Conservation (phyloP, 1,140 invertebrate species). For the Zaprionus taronus region DNA sequence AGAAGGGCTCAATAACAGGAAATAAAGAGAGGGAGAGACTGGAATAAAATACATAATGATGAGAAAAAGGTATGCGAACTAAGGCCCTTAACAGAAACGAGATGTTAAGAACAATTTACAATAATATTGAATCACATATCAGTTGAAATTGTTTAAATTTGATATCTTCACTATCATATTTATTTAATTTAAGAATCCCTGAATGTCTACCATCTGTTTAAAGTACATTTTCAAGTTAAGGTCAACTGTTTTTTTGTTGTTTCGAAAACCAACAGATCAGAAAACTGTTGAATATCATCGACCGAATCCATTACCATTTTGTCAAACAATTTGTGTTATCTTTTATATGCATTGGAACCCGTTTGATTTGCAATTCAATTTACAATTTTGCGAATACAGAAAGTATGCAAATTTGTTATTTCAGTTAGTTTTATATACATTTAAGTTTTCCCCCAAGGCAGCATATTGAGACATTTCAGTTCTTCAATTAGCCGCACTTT, state of each 20-base stretch:
- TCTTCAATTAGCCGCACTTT: conserved; percentile 13
- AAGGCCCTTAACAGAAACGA: background rate
- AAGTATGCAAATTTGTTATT: conserved; percentile 17
- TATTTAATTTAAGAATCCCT: background rate
- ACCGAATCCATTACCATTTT: conserved; percentile 17
- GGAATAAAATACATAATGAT: background rate
- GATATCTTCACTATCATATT: no score
- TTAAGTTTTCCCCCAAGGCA: background rate
- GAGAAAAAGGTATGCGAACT: background rate
- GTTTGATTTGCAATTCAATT: conserved; percentile 36
- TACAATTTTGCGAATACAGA: conserved; percentile 6
- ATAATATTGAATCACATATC: background rate
- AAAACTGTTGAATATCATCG: conserved; percentile 13
- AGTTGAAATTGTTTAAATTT: background rate
- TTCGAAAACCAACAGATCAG: background rate
- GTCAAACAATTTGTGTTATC: conserved; percentile 16
- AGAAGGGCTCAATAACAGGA: background rate
- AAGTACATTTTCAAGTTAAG: background rate
- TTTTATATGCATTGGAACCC: conserved; percentile 11
- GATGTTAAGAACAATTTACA: background rate
- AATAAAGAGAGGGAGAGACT: background rate
- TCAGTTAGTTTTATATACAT: conserved; percentile 3
- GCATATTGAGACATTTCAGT: conserved; percentile 19
- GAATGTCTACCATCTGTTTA: background rate
- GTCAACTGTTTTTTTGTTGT: background rate